Evolutionary conservation across 2,113 vertebrate species (phyloP).

Genomic region (Plecturocebus donacophilus): DNA sequence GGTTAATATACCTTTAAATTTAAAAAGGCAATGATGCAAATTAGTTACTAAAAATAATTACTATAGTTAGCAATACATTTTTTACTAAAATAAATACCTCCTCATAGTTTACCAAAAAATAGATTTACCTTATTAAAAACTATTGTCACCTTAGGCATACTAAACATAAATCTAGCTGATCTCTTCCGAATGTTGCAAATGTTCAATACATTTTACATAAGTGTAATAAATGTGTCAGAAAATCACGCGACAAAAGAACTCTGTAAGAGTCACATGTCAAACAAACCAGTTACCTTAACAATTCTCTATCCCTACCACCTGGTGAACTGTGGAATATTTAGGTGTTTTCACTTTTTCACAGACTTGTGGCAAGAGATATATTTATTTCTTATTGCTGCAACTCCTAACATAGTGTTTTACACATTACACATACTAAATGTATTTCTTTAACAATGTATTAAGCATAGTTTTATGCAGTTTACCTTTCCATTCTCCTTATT

Average conservation of each 20-base stretch:
- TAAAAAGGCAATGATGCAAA: neutral
- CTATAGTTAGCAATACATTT: neutral
- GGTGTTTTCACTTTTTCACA: conserved; percentile 20
- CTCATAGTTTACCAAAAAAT: conserved; percentile 1
- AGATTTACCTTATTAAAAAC: neutral
- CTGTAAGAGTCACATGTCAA: neutral
- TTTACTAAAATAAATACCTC: conserved; percentile 21
- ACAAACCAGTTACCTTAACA: neutral
- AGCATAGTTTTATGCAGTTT: neutral
- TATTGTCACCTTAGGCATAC: neutral
- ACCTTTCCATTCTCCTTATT: neutral
- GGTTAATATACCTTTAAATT: neutral
- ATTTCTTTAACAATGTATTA: neutral
- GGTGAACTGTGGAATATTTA: neutral
- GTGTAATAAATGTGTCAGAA: neutral
- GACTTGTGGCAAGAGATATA: neutral
- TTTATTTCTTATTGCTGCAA: neutral
- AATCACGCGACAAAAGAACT: neutral
- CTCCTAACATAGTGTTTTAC: neutral
- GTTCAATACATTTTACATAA: neutral
- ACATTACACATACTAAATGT: neutral
- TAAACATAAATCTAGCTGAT: conserved; percentile 28
- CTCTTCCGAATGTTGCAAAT: neutral
- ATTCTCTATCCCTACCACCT: neutral
- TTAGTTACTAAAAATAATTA: conserved; percentile 2